Conservation (phyloP, 2,888 invertebrate species). For the Ormyrus nitidulus region DNA sequence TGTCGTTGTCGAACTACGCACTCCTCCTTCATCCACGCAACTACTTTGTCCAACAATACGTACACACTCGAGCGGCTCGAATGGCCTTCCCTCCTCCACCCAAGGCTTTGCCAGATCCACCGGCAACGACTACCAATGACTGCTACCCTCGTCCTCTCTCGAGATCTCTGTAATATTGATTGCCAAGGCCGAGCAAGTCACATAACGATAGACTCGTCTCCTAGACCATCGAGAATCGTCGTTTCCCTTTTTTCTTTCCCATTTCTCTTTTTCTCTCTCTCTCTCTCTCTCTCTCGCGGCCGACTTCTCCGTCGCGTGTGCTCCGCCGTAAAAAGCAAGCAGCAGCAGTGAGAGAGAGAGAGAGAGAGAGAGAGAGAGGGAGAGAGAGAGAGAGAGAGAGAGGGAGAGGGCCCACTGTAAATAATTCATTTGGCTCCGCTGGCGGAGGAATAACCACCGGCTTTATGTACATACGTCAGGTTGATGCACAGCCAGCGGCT, state of each 20-base stretch:
- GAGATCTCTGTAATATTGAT: conserved; percentile 71
- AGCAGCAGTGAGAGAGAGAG: not conserved
- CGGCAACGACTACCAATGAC: conserved; percentile 33
- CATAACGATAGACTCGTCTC: conserved; percentile 63
- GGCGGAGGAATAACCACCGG: conserved; percentile 9
- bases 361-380: not conserved
- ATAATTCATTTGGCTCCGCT: conserved; percentile 42
- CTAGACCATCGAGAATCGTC: conserved; percentile 7
- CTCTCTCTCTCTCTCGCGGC: too few species aligned
- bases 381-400: not conserved
- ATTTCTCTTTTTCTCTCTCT: not conserved
- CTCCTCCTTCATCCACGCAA: conserved; percentile 5
- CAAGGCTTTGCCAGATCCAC: conserved; percentile 24
- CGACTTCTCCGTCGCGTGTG: conserved; percentile 19
- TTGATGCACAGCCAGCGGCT: conserved; percentile 9
- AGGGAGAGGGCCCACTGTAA: conserved; percentile 16
- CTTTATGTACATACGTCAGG: conserved; percentile 29
- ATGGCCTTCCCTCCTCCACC: not conserved
- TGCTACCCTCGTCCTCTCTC: conserved; percentile 57
- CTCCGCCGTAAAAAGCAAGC: not conserved
- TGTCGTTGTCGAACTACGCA: not conserved
- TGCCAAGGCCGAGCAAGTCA: conserved; percentile 61
- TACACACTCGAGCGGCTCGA: not conserved
- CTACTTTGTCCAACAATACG: conserved; percentile 28
- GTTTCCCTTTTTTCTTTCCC: conserved; percentile 4